Percentiles rank a stretch among this genome's conserved stretches.
Conservation (phyloP, 1,140 invertebrate species). For the Panagrolaimus sp. region DNA sequence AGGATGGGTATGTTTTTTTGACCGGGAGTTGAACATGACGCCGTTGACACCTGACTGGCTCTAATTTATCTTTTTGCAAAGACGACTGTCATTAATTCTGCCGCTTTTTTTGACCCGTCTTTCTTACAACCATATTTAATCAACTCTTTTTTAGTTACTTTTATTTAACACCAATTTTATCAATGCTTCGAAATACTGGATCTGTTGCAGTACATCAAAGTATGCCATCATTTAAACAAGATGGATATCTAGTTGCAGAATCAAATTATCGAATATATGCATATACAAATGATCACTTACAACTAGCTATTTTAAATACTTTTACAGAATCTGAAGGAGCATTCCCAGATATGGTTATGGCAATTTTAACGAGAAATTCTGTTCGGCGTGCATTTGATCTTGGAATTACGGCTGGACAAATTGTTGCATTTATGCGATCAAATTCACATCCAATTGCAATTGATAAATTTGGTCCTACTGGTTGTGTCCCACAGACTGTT, state of each 20-base stretch:
- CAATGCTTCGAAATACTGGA: background rate
- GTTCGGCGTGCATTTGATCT: background rate
- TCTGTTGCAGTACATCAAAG: background rate
- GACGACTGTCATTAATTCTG: no score
- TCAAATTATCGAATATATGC: slow-evolving; percentile 5
- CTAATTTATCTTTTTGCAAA: no score
- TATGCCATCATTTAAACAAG: background rate
- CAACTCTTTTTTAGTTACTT: background rate
- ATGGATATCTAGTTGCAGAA: slow-evolving; percentile 9
- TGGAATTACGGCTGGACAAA: slow-evolving; percentile 11
- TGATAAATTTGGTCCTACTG: slow-evolving; percentile 11
- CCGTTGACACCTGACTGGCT: background rate
- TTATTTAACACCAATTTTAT: background rate
- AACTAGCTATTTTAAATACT: background rate
- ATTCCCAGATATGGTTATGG: slow-evolving; percentile 7
- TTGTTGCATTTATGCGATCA: slow-evolving; percentile 1
- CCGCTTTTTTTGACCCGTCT: no score
- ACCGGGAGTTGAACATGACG: background rate
- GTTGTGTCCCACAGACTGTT: slow-evolving; percentile 10
- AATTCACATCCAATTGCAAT: slow-evolving; percentile 5
- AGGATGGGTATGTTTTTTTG: background rate
- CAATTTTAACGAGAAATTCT: background rate
- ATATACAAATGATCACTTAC: background rate
- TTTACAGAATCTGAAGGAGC: background rate
- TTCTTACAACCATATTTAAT: no score